Base-by-base conservation (phyloP, 2,113 vertebrate genomes). In the Macroglossus sobrinus region DNA sequence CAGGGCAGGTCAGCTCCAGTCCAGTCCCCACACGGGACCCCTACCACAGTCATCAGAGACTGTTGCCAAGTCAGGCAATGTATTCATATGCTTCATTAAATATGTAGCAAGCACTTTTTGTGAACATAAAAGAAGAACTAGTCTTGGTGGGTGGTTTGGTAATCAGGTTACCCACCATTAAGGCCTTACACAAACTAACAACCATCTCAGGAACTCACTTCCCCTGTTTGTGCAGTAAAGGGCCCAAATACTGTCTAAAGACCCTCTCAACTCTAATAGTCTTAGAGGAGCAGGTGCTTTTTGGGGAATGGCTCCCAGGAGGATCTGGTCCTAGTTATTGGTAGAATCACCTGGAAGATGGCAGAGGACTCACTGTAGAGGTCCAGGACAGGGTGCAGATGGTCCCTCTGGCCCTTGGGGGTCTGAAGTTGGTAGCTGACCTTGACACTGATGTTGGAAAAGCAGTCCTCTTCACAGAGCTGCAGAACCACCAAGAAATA, bases 291-390 rank as follows among this genome's bases (percentile, higher is more conserved):
- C 43, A 75, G 43, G 66, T 63, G 12, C 14, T 96, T 76, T 66
- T 10, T 4, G 26, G 47, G 35, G 38, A 5, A 30, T 53, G 59
- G 14, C 4, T 40, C 80, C 43, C 47, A 22, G 66, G 33, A 81
- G 19, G 33, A 7, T 30, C 53, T 53, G 18, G 21, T 66, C n/a
- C 26, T 33, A 30, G 55, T n/a, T 50, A 33, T 30, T 66, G 78
- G 24, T 15, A 59, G 45, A 50, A 12, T 97, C 97, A 99, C 98
- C 98, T 98, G 96, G 97, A 98, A 98, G 86, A 68, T 13, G 12
- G 76, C 81, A 4, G 94, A 96, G 61, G 96, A 68, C 16, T 97
- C 38, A n/a, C 43, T 45, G 68, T 97, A 96, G 66, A 14, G 33
- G 66, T 98, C 97, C 81, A 98, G 97, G 45, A 97, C 59, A 19